Conservation (phyloP, 2,113 vertebrate species). For the Kryptolebias marmoratus region DNA sequence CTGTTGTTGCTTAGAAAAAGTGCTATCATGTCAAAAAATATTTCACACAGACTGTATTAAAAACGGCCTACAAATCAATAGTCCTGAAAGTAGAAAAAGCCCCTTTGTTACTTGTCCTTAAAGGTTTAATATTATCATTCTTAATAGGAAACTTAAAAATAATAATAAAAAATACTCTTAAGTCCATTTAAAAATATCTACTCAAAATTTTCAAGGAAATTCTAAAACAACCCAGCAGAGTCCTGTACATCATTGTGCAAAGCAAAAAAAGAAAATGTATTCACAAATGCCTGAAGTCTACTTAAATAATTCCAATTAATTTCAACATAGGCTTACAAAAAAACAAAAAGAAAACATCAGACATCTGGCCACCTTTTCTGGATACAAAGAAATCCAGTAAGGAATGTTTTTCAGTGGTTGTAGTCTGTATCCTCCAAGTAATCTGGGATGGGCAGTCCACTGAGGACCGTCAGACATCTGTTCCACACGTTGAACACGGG, state of each 20-base stretch:
- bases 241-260: constrained; percentile 86
- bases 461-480: constrained; percentile 95
- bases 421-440: constrained; percentile 92
- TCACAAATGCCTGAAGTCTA: constrained; percentile 42
- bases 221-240: constrained; percentile 76
- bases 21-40: constrained; percentile 49
- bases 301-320: constrained; percentile 63
- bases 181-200: constrained; percentile 30
- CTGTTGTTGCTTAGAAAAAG: constrained; percentile 41
- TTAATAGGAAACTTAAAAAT: constrained; percentile 26
- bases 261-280: constrained; percentile 67
- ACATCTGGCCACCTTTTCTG: constrained; percentile 13
- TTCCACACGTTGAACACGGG: constrained; percentile 99
- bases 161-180: constrained; percentile 26
- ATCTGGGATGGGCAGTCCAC: constrained; percentile 96
- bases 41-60: constrained; percentile 14
- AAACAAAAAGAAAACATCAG: too few species aligned
- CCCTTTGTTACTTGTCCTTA: constrained; percentile 8
- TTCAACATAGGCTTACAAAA: constrained; percentile 57
- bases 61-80: constrained; percentile 31
- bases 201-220: constrained; percentile 29
- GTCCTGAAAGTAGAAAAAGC: constrained; percentile 24
- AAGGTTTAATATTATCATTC: constrained; percentile 2
- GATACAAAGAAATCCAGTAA: neutral
- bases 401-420: constrained; percentile 76